Evolutionary conservation across 2,888 invertebrate genomes (phyloP), one percentile per base, ranked within the genome.

Genomic region (Ennomos fuscantarius): DNA sequence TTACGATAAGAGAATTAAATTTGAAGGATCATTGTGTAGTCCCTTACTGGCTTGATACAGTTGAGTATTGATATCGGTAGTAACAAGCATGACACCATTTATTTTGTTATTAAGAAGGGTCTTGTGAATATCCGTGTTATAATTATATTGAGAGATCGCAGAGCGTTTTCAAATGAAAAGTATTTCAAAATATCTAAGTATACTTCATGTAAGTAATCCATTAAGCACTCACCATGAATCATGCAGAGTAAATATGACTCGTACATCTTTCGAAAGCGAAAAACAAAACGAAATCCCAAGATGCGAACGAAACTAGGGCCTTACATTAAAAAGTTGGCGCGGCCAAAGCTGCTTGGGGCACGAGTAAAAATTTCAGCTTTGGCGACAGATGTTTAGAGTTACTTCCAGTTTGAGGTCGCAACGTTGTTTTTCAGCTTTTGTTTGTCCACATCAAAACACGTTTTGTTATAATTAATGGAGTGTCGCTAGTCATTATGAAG

Each of bases 401-500:
- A 57, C 62, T 74, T 72, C 57, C 65, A 71, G 72, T 69, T 57
- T 70, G 67, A 57, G 63, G 68, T 74, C 70, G 68, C 66, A 68
- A 76, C 72, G 74, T 78, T 74, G 71, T 79, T 79, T 63, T 68
- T 69, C 69, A 70, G 70, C 73, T 69, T n/a, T 76, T 75, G 77
- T 79, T 81, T 74, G 76, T 76, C 65, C 62, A 65, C 63, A 68
- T 68, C 66, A 64, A 78, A 74, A 64, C 73, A 66, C 73, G 80
- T 81, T 78, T 76, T 81, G 76, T 81, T 82, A 81, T 86, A 84
- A 86, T 86, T 83, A 87, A 86, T 86, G 84, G 78, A 78, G 76
- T 78, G 82, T 82, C 78, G 74, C 76, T 77, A 77, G 76, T 81
- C 80, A 79, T 81, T 81, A 81, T 74, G 73, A 73, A 66, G 75